phyloP scores from a whole-genome alignment of 2,113 vertebrate genomes.

The Bubalus kerabau region DNA sequence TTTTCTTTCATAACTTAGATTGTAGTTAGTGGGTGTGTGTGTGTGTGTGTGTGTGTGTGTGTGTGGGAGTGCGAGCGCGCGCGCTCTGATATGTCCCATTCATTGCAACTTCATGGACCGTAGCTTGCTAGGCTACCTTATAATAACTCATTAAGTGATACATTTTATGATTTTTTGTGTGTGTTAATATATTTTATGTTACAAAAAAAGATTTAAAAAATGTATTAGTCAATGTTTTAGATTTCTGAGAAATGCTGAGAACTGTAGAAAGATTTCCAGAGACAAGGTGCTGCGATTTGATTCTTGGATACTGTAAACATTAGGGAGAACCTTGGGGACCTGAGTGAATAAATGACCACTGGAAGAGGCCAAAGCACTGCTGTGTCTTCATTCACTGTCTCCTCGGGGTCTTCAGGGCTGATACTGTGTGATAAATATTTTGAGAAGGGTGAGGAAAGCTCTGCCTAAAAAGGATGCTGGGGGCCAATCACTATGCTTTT shows the following conservation, averaged over 20 bases:
- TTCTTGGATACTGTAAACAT: background rate
- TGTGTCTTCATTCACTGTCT: background rate
- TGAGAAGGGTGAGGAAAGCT: background rate
- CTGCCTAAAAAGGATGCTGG: background rate
- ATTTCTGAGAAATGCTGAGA: background rate
- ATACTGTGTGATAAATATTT: background rate
- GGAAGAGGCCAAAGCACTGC: background rate
- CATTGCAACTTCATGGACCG: background rate
- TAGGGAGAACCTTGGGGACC: background rate
- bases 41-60: background rate
- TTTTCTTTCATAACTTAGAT: background rate
- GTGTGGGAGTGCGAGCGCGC: fast-evolving
- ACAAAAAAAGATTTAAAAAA: background rate
- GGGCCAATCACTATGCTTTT: background rate
- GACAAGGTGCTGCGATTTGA: fast-evolving
- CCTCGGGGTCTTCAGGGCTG: background rate
- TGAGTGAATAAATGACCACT: background rate
- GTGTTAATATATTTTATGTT: background rate
- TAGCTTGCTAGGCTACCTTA: background rate
- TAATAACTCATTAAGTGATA: background rate
- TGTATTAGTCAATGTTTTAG: background rate
- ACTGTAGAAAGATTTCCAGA: background rate
- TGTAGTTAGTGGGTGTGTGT: fast-evolving
- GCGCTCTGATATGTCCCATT: background rate
- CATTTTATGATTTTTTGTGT: background rate